A percentile compares a stretch with the other conserved stretches of the same genome.
These are phyloP conservation scores for Myiagra hebetior DNA, from an alignment of 2,113 vertebrate species.

Conservation along the genomic window DNA sequence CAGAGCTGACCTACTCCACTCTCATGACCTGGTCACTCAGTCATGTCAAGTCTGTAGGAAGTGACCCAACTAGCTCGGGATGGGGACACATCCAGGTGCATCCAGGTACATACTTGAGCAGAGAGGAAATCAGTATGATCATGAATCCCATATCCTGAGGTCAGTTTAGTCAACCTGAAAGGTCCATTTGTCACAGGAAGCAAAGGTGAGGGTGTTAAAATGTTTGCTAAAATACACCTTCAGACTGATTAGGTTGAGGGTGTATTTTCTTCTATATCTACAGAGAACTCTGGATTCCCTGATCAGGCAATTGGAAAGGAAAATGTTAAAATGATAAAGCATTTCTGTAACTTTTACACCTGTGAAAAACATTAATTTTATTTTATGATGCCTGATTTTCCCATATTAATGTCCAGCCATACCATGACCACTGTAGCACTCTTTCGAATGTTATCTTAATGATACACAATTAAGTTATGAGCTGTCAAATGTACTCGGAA, in stretches of 20 bases:
- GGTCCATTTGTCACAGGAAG: background rate
- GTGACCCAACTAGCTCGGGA: background rate
- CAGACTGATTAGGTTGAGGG: background rate
- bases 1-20: background rate
- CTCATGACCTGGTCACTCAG: fast-evolving
- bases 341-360: background rate
- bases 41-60: background rate
- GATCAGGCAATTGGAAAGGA: background rate
- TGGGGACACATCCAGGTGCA: background rate
- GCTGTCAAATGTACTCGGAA: background rate
- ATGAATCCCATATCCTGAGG: background rate
- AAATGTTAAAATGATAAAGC: background rate
- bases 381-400: background rate
- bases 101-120: background rate
- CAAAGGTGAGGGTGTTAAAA: background rate
- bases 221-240: background rate
- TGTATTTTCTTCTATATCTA: background rate
- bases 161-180: background rate
- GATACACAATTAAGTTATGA: background rate
- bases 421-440: background rate
- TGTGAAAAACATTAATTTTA: background rate
- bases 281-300: background rate
- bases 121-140: background rate
- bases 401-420: background rate
- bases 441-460: background rate